Evolutionary conservation across 64 coral and sea anemone species (phyloP).

Genomic region (Pocillopora damicornis): DNA sequence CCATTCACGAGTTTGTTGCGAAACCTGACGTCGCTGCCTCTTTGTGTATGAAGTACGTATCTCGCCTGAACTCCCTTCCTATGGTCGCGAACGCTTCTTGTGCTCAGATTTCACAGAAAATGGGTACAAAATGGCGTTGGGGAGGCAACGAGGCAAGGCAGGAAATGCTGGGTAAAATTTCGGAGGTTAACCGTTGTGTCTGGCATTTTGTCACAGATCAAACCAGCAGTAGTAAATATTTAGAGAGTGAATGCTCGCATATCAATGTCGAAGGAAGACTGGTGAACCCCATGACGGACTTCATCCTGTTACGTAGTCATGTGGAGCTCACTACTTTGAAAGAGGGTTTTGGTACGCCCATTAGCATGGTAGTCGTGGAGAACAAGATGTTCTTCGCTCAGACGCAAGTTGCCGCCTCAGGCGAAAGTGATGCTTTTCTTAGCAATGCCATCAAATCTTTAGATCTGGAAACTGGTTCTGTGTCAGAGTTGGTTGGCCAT

Average conservation of each 20-base stretch:
- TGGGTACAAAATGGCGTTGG: constrained; percentile 69
- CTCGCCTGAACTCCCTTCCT: constrained; percentile 77
- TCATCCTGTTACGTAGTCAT: constrained; percentile 47
- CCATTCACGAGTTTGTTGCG: constrained; percentile 88
- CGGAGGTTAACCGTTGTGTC: constrained; percentile 88
- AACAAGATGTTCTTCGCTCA: constrained; percentile 76
- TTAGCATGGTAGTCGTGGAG: constrained; percentile 55
- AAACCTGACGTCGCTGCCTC: constrained; percentile 80
- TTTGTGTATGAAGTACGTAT: constrained; percentile 77
- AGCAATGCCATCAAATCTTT: constrained; percentile 63
- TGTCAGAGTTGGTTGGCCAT: constrained; percentile 73
- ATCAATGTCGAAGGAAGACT: constrained; percentile 1
- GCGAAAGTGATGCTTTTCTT: constrained; percentile 35
- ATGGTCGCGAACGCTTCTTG: constrained; percentile 52
- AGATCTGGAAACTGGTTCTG: constrained; percentile 53
- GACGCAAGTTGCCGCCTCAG: background rate
- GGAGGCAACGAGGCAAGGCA: constrained; percentile 51
- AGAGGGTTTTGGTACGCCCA: constrained; percentile 47
- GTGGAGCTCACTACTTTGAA: constrained; percentile 43
- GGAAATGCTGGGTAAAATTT: constrained; percentile 57
- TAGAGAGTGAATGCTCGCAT: constrained; percentile 17
- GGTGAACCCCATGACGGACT: constrained; percentile 58
- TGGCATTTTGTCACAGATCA: constrained; percentile 59
- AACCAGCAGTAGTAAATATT: constrained; percentile 7
- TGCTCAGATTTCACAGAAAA: constrained; percentile 51